Conservation (phyloP, 2,888 invertebrate species). For the Elegia similella region DNA sequence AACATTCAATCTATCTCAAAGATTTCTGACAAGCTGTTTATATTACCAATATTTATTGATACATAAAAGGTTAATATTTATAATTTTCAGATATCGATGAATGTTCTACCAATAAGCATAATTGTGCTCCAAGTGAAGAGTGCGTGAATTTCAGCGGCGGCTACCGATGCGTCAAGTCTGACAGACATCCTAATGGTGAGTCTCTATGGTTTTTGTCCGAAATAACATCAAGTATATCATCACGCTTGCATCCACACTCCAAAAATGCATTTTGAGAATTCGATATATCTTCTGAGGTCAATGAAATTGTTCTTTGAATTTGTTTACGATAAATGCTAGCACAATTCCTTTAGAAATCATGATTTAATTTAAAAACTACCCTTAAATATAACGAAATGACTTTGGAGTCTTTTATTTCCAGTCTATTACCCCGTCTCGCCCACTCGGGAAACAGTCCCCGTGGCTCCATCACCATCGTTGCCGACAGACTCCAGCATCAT, state of each 20-base stretch:
- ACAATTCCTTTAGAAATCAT: no score
- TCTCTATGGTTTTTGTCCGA: no score
- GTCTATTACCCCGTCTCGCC: constrained; percentile 14
- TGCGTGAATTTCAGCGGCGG: constrained; percentile 92
- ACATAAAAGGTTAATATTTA: neutral
- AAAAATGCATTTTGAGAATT: no score
- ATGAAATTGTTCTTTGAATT: no score
- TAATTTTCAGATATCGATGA: constrained; percentile 88
- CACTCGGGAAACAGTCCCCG: constrained; percentile 6
- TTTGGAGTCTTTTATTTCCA: neutral
- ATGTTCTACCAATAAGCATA: constrained; percentile 80
- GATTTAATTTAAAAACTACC: no score
- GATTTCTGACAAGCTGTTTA: no score
- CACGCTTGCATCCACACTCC: no score
- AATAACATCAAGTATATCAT: no score
- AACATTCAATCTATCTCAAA: no score
- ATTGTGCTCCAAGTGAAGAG: constrained; percentile 57
- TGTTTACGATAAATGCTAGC: no score
- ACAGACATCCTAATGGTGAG: constrained; percentile 43
- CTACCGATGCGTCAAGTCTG: constrained; percentile 69
- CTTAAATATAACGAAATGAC: no score
- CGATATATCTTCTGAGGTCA: no score
- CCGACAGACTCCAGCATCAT: constrained; percentile 53
- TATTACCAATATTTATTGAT: neutral
- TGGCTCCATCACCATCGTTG: constrained; percentile 25